Conservation (phyloP, 2,113 vertebrate species). For the Desmodus rotundus region DNA sequence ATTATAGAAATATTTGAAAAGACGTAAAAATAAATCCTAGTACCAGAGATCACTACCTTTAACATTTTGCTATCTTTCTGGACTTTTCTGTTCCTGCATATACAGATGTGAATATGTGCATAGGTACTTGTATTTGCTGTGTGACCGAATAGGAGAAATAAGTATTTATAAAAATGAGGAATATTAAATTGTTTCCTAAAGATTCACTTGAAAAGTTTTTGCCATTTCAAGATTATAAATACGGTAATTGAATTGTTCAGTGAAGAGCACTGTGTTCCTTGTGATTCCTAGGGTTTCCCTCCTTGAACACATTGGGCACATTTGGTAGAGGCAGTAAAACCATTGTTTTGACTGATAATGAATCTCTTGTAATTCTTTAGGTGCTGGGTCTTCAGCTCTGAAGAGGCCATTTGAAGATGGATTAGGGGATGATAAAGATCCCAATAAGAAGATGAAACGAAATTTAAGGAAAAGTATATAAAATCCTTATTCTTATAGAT, state of each 20-base stretch:
- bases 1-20: constrained; percentile 29
- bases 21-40: background rate
- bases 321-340: background rate
- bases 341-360: constrained; percentile 37
- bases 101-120: background rate
- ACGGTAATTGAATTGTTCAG: background rate
- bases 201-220: background rate
- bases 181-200: constrained; percentile 24
- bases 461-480: constrained; percentile 95
- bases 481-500: constrained; percentile 3
- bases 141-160: background rate
- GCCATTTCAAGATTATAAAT: background rate
- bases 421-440: constrained; percentile 94
- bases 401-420: constrained; percentile 97
- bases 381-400: constrained; percentile 85
- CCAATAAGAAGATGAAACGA: constrained; percentile 99
- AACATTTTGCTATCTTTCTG: constrained; percentile 20
- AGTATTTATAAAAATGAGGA: constrained; percentile 5
- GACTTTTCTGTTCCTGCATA: background rate
- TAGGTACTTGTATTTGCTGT: background rate
- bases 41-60: background rate
- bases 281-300: constrained; percentile 21
- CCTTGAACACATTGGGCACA: background rate
- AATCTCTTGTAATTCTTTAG: constrained; percentile 66
- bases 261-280: background rate